A percentile compares a stretch with the other conserved stretches of the same genome.
Evolutionary conservation across 92 coral and sea anemone genomes (phyloP).

Genomic region (Scolanthus callimorphus): DNA sequence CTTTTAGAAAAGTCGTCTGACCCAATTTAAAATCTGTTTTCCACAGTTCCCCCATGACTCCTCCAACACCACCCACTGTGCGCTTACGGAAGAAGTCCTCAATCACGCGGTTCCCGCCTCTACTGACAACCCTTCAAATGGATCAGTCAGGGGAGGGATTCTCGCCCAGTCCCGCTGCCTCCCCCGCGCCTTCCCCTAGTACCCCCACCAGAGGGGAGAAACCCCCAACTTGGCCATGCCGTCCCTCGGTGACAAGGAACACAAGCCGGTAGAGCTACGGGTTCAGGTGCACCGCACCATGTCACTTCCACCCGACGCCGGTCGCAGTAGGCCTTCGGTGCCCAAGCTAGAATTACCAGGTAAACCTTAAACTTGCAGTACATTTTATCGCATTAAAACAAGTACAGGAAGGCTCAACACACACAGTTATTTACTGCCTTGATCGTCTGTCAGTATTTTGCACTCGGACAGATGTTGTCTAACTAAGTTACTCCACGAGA

Average conservation of each 20-base stretch:
- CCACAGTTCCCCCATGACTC: slow-evolving; percentile 46
- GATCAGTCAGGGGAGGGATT: slow-evolving; percentile 17
- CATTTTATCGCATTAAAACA: too few relatives aligned
- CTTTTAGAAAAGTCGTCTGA: too few relatives aligned
- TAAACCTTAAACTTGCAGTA: too few relatives aligned
- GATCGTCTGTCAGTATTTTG: too few relatives aligned
- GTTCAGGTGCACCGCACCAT: slow-evolving; percentile 60
- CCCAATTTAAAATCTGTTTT: too few relatives aligned
- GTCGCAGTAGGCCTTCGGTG: slow-evolving; percentile 26
- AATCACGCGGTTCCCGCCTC: slow-evolving; percentile 26
- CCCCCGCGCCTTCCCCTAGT: slow-evolving; percentile 19
- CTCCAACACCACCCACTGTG: slow-evolving; percentile 84
- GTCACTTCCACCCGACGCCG: slow-evolving; percentile 63
- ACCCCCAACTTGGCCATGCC: not conserved
- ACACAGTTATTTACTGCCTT: too few relatives aligned
- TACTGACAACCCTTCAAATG: slow-evolving; percentile 24
- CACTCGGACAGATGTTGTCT: too few relatives aligned
- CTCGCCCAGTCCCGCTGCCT: slow-evolving; percentile 22
- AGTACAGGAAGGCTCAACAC: too few relatives aligned
- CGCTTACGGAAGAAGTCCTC: slow-evolving; percentile 64
- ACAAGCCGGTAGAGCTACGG: slow-evolving; percentile 26
- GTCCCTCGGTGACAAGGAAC: slow-evolving; percentile 17
- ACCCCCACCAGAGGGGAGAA: slow-evolving; percentile 5
- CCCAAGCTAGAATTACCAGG: slow-evolving; percentile 76
- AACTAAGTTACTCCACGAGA: too few relatives aligned